Evolutionary conservation across 1,140 invertebrate genomes (phyloP), one percentile per base, ranked within the genome.

Genomic region (Penaeus japonicus): DNA sequence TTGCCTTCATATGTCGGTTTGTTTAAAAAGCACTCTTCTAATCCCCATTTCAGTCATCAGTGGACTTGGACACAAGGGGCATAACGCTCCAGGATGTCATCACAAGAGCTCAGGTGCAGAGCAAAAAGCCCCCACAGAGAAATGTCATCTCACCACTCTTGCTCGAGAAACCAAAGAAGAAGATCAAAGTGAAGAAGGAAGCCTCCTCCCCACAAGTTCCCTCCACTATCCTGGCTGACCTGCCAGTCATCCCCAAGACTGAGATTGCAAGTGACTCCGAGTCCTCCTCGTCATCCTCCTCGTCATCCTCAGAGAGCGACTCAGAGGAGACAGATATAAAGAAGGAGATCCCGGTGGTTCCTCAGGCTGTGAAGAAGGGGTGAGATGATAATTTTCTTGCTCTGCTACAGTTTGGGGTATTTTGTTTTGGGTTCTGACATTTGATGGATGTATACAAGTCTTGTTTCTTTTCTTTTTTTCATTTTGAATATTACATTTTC

Each of bases 71-170:
- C 89, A 95, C 93, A 0, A 93, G 93, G 86, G 94, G 93, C 32
- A 94, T 95, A 32, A 93, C 93, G 0, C 91, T 95, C 2, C 93
- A 94, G 35, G 94, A 95, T 91, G 92, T 95, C n/a, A 93, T 94
- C 79, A 91, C 93, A 75, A 91, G 94, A 89, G 93, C 94, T 81
- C 92, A 93, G 80, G 91, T 93, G 17, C 93, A 93, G 92, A 93
- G 78, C 55, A 93, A 93, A 39, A 92, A 89, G 27, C 65, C 80
- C 27, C 84, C 85, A 18, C 82, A 84, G 55, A 70, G 84, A 59
- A n/a, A 82, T n/a, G 59, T 79, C 0, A 32, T 77, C n/a, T 87
- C 85, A 5, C 85, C 82, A 12, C 24, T 87, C 20, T 77, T 81
- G 22, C 81, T 75, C 5, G 75, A 75, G 32, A 89, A 90, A 65